Base-by-base conservation (phyloP, 2,113 vertebrate species). In the Melanostigma gelatinosum region DNA sequence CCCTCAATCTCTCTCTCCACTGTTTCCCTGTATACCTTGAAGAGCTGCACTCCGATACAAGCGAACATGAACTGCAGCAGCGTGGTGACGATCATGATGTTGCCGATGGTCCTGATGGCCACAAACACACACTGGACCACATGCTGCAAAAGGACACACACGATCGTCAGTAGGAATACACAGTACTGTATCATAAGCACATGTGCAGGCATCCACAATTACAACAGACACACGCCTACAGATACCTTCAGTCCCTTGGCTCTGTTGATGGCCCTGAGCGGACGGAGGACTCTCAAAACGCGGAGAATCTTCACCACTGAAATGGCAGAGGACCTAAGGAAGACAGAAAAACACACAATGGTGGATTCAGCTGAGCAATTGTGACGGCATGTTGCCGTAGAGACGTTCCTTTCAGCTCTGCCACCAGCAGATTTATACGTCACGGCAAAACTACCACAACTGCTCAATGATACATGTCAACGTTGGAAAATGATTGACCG, bases 41-140 rank as follows among this genome's bases (percentile, higher is more conserved):
- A 99, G 13, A 99, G 93, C 91, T 99, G 98, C 65, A 99, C 98
- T 34, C 98, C 98, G 5, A 99, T 99, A 85, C 98, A 99, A 38
- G 98, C 97, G 6, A 99, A 99, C 97, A 99, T 99, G 92, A 99
- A 99, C 89, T 99, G 98, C 82, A 99, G 96, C 70, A 99, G 95
- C 1, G 98, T 99, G 84, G 98, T 99, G 83, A 99, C 98, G 0
- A 99, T 99, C 98, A 99, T 99, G 93, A 99, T 99, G 93, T 99
- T 99, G 69, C 98, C 98, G 0, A 99, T 99, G 42, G 98, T 99
- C 91, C 97, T 93, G 91, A 99, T 99, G 88, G 98, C 98, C 85
- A 99, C 98, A 79, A 99, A 99, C 85, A 99, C 98, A 63, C 98
- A 99, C 75, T 99, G 98, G 87, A 99, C 98, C 64, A 99, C 98